A percentile compares a stretch with the other conserved stretches of the same genome.
Evolutionary conservation across 1,140 invertebrate genomes (phyloP).

Genomic region (Magallana ariakensis): DNA sequence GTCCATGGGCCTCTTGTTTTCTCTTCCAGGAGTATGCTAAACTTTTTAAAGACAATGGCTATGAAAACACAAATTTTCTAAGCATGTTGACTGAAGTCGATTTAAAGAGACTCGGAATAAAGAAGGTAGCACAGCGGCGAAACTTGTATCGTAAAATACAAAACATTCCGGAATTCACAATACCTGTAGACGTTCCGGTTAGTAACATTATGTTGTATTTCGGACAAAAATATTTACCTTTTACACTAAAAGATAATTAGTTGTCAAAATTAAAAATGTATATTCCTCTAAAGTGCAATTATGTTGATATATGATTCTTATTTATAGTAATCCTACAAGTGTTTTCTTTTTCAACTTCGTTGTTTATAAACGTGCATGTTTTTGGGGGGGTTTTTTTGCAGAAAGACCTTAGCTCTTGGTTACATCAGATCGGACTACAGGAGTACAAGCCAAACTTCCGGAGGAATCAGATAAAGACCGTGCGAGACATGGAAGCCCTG

Average conservation of each 20-base stretch:
- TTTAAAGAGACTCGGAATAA: constrained; percentile 13
- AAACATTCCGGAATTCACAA: constrained; percentile 55
- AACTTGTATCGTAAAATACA: constrained; percentile 33
- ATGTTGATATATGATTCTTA: too few relatives aligned
- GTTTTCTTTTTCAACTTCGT: too few relatives aligned
- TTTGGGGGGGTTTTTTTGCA: constrained; percentile 33
- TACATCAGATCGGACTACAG: constrained; percentile 64
- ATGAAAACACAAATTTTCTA: constrained; percentile 40
- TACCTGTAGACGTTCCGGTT: constrained; percentile 76
- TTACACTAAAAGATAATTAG: too few relatives aligned
- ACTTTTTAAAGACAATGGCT: constrained; percentile 36
- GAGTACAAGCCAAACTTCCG: constrained; percentile 67
- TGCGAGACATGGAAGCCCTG: constrained; percentile 67
- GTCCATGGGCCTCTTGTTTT: too few relatives aligned
- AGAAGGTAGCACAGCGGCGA: constrained; percentile 33
- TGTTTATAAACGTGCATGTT: too few relatives aligned
- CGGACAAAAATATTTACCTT: too few relatives aligned
- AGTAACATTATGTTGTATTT: constrained; percentile 27
- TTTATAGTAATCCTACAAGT: too few relatives aligned
- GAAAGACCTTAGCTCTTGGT: constrained; percentile 65
- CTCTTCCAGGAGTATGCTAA: neutral
- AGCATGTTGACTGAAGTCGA: constrained; percentile 19
- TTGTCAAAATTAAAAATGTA: too few relatives aligned
- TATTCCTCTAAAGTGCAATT: too few relatives aligned
- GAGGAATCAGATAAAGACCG: constrained; percentile 62